Conservation (phyloP, 2,113 vertebrate species). For the Chloropsis cyanopogon region DNA sequence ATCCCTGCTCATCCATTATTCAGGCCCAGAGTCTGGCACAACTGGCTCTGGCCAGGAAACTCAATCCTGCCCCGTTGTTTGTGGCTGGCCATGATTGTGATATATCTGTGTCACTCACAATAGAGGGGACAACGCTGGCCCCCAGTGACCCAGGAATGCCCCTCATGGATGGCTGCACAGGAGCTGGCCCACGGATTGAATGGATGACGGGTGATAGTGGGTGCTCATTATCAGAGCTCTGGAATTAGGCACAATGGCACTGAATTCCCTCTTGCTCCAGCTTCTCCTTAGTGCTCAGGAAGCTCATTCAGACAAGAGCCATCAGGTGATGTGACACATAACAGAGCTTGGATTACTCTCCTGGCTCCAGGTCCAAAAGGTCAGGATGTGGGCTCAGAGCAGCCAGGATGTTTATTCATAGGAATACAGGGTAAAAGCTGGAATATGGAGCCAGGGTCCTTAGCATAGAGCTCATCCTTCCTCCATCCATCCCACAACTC, state of each 20-base stretch:
- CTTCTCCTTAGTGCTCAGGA: background rate
- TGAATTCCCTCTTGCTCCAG: background rate
- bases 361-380: background rate
- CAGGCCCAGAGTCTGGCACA: background rate
- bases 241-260: background rate
- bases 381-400: background rate
- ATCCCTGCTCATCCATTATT: constrained; percentile 46
- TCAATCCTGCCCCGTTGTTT: background rate
- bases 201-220: rapidly evolving
- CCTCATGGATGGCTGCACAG: background rate
- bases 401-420: background rate
- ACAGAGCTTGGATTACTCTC: background rate
- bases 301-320: background rate
- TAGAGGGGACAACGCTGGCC: background rate
- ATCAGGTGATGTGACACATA: background rate
- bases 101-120: background rate
- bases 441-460: background rate
- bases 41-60: background rate
- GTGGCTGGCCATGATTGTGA: background rate
- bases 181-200: background rate
- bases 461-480: background rate
- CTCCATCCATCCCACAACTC: background rate
- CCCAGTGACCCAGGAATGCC: background rate
- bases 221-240: background rate
- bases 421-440: background rate